Evolutionary conservation across 2,797 vertebrate genomes (phyloP).

Genomic region (Amblyraja radiata): DNA sequence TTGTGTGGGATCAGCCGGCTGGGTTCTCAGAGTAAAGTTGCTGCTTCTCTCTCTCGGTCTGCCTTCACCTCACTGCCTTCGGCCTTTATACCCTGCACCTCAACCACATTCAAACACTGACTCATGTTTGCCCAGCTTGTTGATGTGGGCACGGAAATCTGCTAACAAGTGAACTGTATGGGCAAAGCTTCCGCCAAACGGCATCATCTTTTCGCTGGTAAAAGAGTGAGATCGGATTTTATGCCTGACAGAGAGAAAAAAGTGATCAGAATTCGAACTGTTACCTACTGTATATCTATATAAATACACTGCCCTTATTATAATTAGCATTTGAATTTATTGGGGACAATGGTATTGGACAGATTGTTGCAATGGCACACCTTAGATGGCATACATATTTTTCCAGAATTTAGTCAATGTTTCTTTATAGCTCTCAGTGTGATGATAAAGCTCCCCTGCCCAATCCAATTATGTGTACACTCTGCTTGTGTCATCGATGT

Average conservation of each 20-base stretch:
- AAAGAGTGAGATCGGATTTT: background rate
- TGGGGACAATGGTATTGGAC: too few species aligned
- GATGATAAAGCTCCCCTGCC: too few species aligned
- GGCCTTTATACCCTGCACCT: background rate
- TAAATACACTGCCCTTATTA: too few species aligned
- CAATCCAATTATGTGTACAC: too few species aligned
- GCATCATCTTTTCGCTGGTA: background rate
- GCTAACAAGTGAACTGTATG: background rate
- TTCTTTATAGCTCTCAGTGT: too few species aligned
- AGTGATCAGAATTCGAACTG: too few species aligned
- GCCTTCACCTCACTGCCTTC: background rate
- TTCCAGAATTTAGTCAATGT: too few species aligned
- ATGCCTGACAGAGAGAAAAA: background rate
- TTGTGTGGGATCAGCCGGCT: background rate
- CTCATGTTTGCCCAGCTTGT: conserved; percentile 3
- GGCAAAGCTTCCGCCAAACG: background rate
- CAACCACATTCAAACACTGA: conserved; percentile 35
- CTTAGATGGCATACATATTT: too few species aligned
- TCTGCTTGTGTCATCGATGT: too few species aligned
- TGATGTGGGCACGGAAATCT: background rate
- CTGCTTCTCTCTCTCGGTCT: conserved; percentile 21
- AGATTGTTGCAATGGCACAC: too few species aligned
- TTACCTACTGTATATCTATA: too few species aligned
- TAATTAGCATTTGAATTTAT: too few species aligned
- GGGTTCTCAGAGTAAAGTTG: conserved; percentile 13